Conservation (phyloP, 2,113 vertebrate species). For the Ahaetulla prasina region DNA sequence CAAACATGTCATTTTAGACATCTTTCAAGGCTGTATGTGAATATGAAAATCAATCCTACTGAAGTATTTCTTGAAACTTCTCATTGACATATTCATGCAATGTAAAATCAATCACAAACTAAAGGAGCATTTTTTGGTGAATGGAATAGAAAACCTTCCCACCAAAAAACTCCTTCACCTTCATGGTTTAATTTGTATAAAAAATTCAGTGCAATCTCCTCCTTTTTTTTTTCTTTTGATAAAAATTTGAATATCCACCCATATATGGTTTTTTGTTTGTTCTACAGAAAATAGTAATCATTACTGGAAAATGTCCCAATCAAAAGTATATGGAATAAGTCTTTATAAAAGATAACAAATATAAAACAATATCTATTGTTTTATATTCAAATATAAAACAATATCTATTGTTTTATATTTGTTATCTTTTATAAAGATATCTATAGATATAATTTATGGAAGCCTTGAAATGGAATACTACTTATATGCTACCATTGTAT, state of each 20-base stretch:
- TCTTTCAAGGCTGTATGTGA: constrained; percentile 70
- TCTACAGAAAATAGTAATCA: not conserved
- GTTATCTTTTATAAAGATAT: too few species aligned
- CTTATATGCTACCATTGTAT: not conserved
- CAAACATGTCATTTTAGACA: constrained; percentile 78
- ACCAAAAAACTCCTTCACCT: not conserved
- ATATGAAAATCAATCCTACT: constrained; percentile 69
- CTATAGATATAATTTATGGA: not conserved
- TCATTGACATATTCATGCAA: constrained; percentile 71
- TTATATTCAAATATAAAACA: too few species aligned
- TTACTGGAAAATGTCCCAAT: not conserved
- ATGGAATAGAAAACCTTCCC: not conserved
- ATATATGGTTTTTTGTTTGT: not conserved
- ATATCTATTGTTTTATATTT: too few species aligned
- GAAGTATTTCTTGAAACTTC: constrained; percentile 59
- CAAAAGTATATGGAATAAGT: not conserved
- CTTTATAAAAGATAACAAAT: not conserved
- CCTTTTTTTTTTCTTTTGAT: not conserved
- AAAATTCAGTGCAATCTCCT: not conserved
- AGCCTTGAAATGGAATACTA: not conserved
- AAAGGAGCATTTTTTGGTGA: constrained; percentile 26
- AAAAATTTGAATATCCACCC: not conserved
- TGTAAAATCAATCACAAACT: constrained; percentile 62
- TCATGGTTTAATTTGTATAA: not conserved
- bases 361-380: not conserved